Conservation (phyloP, 2,113 vertebrate species). For the Phasianus colchicus region DNA sequence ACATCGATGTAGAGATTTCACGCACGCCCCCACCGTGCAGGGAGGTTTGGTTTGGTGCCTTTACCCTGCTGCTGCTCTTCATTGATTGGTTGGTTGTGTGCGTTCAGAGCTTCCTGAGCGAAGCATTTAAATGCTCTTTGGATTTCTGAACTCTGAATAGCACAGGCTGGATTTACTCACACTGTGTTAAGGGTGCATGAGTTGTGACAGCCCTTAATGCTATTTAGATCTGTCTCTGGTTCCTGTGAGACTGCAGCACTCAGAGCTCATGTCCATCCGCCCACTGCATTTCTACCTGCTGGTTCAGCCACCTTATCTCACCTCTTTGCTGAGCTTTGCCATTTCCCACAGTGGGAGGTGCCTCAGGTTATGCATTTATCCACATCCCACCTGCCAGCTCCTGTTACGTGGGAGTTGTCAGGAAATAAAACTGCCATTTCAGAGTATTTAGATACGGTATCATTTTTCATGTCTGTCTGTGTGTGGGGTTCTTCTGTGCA, state of each 20-base stretch:
- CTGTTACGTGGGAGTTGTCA: background rate
- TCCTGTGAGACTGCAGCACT: rapidly evolving
- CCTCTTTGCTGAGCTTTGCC: background rate
- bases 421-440: background rate
- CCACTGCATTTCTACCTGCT: rapidly evolving
- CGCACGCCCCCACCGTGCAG: background rate
- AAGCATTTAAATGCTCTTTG: rapidly evolving
- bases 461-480: background rate
- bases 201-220: background rate
- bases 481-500: background rate
- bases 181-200: background rate
- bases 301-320: background rate
- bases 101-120: rapidly evolving
- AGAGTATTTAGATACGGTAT: background rate
- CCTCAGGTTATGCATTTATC: background rate
- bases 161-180: rapidly evolving
- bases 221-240: rapidly evolving
- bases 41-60: background rate
- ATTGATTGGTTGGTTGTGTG: rapidly evolving
- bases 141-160: background rate
- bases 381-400: background rate
- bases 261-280: rapidly evolving
- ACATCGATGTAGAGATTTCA: rapidly evolving
- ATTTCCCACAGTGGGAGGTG: background rate
- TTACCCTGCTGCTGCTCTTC: background rate